phyloP scores from a whole-genome alignment of 2,888 invertebrate genomes.

The Spisula subtruncata region DNA sequence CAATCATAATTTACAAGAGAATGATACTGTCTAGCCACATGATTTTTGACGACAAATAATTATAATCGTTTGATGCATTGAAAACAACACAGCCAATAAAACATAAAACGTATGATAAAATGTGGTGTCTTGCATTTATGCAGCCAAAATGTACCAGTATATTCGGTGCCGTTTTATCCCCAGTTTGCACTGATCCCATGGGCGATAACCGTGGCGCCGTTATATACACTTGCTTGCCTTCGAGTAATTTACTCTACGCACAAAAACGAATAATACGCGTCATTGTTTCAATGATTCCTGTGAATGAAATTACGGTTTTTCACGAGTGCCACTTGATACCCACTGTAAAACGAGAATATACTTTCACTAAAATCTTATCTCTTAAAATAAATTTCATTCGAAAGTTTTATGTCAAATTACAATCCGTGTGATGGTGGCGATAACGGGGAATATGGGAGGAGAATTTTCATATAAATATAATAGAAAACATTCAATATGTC shows the following conservation, averaged over 20 bases:
- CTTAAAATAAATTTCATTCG: constrained; percentile 33
- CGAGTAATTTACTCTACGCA: neutral
- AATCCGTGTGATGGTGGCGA: constrained; percentile 20
- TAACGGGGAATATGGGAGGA: constrained; percentile 15
- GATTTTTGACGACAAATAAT: neutral
- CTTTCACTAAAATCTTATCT: constrained; percentile 32
- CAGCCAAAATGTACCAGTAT: constrained; percentile 10
- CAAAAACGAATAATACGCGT: constrained; percentile 21
- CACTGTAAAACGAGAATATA: constrained; percentile 21
- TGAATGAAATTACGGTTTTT: neutral
- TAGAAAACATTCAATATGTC: neutral
- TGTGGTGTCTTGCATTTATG: neutral
- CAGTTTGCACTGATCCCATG: constrained; percentile 2
- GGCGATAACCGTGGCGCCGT: constrained; percentile 27
- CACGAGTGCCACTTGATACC: constrained; percentile 33
- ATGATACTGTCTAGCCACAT: neutral
- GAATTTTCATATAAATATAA: constrained; percentile 11
- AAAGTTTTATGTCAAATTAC: constrained; percentile 22
- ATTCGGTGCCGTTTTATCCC: no score
- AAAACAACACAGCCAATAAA: neutral
- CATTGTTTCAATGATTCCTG: neutral
- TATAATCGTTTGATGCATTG: neutral
- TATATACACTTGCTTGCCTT: constrained; percentile 15
- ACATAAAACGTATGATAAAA: neutral
- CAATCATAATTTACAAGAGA: neutral